Evolutionary conservation across 2,797 vertebrate species (phyloP), one percentile per base, ranked within the genome.

Genomic region (Brotula barbata): DNA sequence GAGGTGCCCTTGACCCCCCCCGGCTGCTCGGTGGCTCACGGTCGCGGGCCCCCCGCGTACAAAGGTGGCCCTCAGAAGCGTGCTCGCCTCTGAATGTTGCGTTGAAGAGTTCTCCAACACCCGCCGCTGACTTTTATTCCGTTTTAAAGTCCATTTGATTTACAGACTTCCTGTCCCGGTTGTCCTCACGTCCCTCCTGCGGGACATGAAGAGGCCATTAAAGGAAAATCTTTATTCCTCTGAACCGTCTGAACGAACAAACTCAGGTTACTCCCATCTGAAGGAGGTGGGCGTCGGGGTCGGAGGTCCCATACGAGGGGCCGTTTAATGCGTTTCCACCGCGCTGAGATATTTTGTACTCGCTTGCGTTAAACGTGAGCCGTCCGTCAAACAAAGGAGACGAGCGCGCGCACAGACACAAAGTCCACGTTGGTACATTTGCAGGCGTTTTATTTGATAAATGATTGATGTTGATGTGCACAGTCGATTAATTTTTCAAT

Each of bases 181-280:
- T 46, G 53, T 69, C 59, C 37, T 60, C 5, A 14, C 41, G 3
- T 73, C 15, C 69, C 54, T 67, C 81, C 75, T 74, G 54, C 11
- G 69, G 78, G 71, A 77, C 54, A 85, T 90, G 52, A 87, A 85
- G 87, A 72, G 82, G 64, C 78, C 72, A 78, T 74, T 13, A 70
- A 25, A 45, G 44, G 37, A 55, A 73, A 63, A 51, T 59, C 41
- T 75, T 76, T 57, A 66, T 59, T 73, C 71, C 13, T 1, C 14
- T n/a, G 58, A 21, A 14, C 15, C 17, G 5, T 58, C 64, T 70
- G 41, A 56, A 76, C 41, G 22, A 49, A 52, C n/a, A 58, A 79
- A 66, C 33, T 47, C 44, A 15, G 48, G 31, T 49, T 66, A 3
- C 16, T 70, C 5, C 25, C 13, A 40, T 43, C 51, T 69, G 37